These are phyloP conservation scores for Tetrapedia diversipes DNA, from an alignment of 2,888 invertebrate species.

Conservation along the genomic window DNA sequence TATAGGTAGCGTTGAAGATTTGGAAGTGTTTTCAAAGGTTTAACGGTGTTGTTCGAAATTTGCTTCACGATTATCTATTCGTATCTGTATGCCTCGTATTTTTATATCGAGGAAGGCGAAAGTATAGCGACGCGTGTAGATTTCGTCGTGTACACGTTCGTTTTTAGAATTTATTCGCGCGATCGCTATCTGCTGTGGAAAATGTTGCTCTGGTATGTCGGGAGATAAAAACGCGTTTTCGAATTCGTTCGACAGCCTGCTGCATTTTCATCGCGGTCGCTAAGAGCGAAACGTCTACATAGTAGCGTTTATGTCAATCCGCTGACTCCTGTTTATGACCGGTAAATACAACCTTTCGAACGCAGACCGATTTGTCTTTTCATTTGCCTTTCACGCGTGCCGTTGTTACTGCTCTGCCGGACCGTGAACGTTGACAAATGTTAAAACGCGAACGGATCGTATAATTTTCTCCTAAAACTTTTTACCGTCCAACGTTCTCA, in stretches of 20 bases:
- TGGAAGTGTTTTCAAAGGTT: no score
- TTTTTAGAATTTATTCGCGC: background rate
- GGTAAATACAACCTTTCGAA: slow-evolving; percentile 24
- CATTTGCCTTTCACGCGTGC: background rate
- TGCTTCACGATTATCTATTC: no score
- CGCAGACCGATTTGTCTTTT: slow-evolving; percentile 4
- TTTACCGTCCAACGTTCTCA: no score
- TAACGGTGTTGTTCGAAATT: no score
- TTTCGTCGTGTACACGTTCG: no score
- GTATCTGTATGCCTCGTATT: no score
- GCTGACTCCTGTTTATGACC: slow-evolving; percentile 26
- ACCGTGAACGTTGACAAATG: slow-evolving; percentile 4
- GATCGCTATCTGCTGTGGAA: background rate
- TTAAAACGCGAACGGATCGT: background rate
- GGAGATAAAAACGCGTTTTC: background rate
- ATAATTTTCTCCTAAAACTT: slow-evolving; percentile 4
- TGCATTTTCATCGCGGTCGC: background rate
- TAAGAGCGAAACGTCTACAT: background rate
- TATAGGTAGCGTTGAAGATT: no score
- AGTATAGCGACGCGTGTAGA: no score
- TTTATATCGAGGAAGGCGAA: no score
- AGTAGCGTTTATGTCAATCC: slow-evolving; percentile 13
- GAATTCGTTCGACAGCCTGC: background rate
- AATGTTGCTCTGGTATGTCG: background rate
- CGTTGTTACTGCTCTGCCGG: no score